A percentile compares a stretch with the other conserved stretches of the same genome.
Conservation (phyloP, 2,113 vertebrate genomes). For the Polypterus senegalus region DNA sequence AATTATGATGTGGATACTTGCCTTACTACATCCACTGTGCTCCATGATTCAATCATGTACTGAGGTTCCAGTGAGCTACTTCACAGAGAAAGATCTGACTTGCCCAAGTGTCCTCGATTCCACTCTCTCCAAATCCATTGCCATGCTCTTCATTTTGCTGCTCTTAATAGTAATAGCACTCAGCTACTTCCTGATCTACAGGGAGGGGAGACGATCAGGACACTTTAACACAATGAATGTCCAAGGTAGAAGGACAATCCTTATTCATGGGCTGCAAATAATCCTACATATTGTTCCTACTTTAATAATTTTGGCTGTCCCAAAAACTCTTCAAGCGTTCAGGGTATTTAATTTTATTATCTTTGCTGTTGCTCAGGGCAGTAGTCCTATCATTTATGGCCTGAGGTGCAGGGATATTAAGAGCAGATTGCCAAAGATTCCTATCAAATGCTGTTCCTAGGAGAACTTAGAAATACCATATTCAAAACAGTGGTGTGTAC, state of each 20-base stretch:
- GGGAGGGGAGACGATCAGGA: slow-evolving; percentile 31
- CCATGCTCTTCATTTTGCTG: slow-evolving; percentile 27
- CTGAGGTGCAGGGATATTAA: slow-evolving; percentile 36
- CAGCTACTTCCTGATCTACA: slow-evolving; percentile 36
- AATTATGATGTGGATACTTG: slow-evolving; percentile 20
- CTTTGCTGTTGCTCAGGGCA: slow-evolving; percentile 38
- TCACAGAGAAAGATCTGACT: slow-evolving; percentile 19
- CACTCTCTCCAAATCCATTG: slow-evolving; percentile 21
- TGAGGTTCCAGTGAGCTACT: slow-evolving; percentile 7
- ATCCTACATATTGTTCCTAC: slow-evolving; percentile 38
- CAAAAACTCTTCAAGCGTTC: no score
- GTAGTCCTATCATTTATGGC: slow-evolving; percentile 48
- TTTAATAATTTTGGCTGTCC: slow-evolving; percentile 25
- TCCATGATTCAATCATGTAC: slow-evolving; percentile 22
- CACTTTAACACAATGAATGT: slow-evolving; percentile 41
- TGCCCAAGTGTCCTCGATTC: slow-evolving; percentile 24
- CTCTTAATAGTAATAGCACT: slow-evolving; percentile 20
- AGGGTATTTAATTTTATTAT: slow-evolving; percentile 28
- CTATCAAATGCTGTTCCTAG: not conserved
- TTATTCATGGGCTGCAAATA: slow-evolving; percentile 40
- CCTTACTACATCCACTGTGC: slow-evolving; percentile 29
- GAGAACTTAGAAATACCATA: not conserved
- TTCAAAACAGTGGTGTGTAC: no score
- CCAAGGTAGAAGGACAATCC: slow-evolving; percentile 33
- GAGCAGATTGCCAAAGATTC: slow-evolving; percentile 19